Conservation (phyloP, 37 sponge, comb jelly and placozoan species). For the Halisarca cf. caerulea region DNA sequence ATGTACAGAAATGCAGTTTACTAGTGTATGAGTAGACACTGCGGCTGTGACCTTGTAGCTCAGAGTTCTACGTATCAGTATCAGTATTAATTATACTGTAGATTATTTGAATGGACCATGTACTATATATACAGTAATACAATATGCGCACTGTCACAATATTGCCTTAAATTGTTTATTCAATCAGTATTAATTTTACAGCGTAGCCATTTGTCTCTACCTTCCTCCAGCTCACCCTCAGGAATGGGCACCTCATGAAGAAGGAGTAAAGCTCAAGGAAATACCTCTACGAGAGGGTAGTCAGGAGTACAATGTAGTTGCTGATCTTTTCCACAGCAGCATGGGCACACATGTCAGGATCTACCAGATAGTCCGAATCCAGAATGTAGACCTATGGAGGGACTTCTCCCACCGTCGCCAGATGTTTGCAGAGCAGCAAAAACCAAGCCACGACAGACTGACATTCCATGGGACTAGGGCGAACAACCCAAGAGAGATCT, state of each 20-base stretch:
- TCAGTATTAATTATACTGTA: too few relatives aligned
- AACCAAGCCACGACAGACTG: background rate
- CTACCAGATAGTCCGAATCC: background rate
- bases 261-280: background rate
- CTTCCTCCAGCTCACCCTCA: background rate
- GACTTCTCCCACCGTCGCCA: background rate
- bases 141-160: too few relatives aligned
- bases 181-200: too few relatives aligned
- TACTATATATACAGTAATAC: too few relatives aligned
- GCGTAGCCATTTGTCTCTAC: background rate
- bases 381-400: slow-evolving; percentile 17
- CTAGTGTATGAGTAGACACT: too few relatives aligned
- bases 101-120: too few relatives aligned
- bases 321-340: slow-evolving; percentile 9
- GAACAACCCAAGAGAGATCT: slow-evolving; percentile 46
- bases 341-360: background rate
- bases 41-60: too few relatives aligned
- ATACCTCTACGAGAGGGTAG: background rate
- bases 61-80: too few relatives aligned
- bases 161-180: too few relatives aligned
- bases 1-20: too few relatives aligned
- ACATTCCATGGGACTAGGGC: slow-evolving; percentile 64
- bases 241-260: background rate
- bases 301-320: slow-evolving; percentile 1
- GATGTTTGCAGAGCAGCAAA: background rate